Percentiles rank a stretch among this genome's conserved stretches.
Conservation (phyloP, 1,140 invertebrate genomes). For the Helicorthomorpha holstii region DNA sequence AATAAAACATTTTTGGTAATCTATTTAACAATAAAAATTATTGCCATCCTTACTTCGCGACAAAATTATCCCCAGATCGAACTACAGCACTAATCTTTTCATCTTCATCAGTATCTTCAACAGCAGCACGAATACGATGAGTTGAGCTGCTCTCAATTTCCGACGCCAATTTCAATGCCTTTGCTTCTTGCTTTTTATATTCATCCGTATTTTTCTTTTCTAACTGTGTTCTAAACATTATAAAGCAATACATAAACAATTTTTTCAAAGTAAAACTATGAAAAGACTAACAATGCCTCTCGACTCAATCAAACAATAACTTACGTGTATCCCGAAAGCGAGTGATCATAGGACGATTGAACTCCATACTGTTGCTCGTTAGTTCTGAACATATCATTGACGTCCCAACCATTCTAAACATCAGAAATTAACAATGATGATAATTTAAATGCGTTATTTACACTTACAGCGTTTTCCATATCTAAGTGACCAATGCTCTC, state of each 20-base stretch:
- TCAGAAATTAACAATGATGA: not conserved
- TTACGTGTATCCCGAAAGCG: constrained; percentile 61
- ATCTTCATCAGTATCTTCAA: constrained; percentile 79
- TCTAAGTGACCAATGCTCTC: constrained; percentile 26
- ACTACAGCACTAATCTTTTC: constrained; percentile 44
- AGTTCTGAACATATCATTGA: constrained; percentile 82
- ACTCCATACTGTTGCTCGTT: constrained; percentile 82
- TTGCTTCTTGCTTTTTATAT: constrained; percentile 63
- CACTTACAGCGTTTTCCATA: constrained; percentile 42
- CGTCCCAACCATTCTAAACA: constrained; percentile 75
- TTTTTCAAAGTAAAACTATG: not conserved
- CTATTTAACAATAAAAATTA: not conserved
- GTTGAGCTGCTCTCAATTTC: constrained; percentile 73
- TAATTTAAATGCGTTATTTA: not conserved
- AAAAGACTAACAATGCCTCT: not conserved
- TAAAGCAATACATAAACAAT: constrained; percentile 3
- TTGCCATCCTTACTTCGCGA: not conserved
- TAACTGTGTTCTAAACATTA: constrained; percentile 47
- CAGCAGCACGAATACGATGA: constrained; percentile 56
- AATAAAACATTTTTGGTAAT: not conserved
- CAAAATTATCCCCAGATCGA: constrained; percentile 14
- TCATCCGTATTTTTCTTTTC: constrained; percentile 69
- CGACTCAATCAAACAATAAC: too few species aligned
- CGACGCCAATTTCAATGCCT: constrained; percentile 67
- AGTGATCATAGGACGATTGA: constrained; percentile 69